Conservation (phyloP, 2,888 invertebrate genomes). For the Habrosyne pyritoides region DNA sequence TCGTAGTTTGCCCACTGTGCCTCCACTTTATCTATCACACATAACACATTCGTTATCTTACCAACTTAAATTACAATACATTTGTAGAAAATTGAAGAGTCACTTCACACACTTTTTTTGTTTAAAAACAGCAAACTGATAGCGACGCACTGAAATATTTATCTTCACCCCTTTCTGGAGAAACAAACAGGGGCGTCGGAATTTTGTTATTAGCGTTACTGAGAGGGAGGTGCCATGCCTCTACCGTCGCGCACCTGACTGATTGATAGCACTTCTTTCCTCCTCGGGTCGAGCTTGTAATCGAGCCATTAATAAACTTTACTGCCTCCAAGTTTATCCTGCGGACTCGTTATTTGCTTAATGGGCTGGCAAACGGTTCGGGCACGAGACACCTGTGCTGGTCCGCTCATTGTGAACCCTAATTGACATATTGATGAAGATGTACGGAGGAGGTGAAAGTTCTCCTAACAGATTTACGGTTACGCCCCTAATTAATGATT, state of each 20-base stretch:
- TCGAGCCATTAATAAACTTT: constrained; percentile 84
- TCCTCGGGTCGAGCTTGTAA: constrained; percentile 83
- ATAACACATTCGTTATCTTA: constrained; percentile 7
- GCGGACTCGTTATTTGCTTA: constrained; percentile 81
- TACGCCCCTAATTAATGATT: background rate
- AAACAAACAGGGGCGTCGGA: constrained; percentile 80
- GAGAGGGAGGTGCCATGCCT: constrained; percentile 68
- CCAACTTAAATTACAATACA: constrained; percentile 11
- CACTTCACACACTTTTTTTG: constrained; percentile 41
- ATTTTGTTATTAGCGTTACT: constrained; percentile 83
- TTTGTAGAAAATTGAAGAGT: background rate
- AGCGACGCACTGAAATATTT: constrained; percentile 67
- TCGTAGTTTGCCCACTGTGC: constrained; percentile 55
- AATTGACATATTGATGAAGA: constrained; percentile 72
- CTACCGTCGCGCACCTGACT: constrained; percentile 80
- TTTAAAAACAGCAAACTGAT: constrained; percentile 54
- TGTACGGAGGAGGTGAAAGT: constrained; percentile 42
- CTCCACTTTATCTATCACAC: constrained; percentile 32
- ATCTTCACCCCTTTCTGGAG: constrained; percentile 80
- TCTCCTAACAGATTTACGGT: constrained; percentile 14
- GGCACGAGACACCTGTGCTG: constrained; percentile 69
- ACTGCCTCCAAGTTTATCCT: constrained; percentile 81
- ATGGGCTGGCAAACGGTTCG: constrained; percentile 77
- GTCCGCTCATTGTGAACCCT: constrained; percentile 59
- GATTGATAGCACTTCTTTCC: constrained; percentile 84